Conservation (phyloP, 2,888 invertebrate species). For the Agrotis ipsilon region DNA sequence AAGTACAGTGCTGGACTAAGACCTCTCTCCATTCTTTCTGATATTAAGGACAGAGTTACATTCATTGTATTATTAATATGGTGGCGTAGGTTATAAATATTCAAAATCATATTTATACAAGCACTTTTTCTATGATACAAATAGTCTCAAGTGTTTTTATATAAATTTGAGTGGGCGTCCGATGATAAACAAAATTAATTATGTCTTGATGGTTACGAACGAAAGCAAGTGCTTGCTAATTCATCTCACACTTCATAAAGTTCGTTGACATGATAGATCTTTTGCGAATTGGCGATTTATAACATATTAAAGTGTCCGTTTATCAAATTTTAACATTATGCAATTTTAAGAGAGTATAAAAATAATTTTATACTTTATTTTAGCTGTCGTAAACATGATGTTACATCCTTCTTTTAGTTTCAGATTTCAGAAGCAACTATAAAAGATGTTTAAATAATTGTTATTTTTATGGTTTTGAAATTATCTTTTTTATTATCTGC, state of each 20-base stretch:
- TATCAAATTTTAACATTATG: not conserved
- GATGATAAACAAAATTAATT: slow-evolving; percentile 52
- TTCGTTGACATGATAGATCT: slow-evolving; percentile 21
- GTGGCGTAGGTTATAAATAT: slow-evolving; percentile 14
- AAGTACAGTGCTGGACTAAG: no score
- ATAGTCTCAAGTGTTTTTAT: slow-evolving; percentile 32
- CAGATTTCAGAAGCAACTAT: not conserved
- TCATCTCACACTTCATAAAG: slow-evolving; percentile 24
- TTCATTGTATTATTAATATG: not conserved
- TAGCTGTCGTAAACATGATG: not conserved
- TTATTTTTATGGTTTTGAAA: not conserved
- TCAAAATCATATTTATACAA: slow-evolving; percentile 14
- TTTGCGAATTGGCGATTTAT: slow-evolving; percentile 9
- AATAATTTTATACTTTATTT: slow-evolving; percentile 1
- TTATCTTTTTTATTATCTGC: not conserved
- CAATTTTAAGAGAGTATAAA: not conserved
- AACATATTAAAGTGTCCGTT: not conserved
- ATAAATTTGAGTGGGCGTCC: slow-evolving; percentile 40
- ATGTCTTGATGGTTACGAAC: slow-evolving; percentile 20
- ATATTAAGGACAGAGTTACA: not conserved
- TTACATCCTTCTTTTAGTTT: not conserved
- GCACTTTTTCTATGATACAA: slow-evolving; percentile 4
- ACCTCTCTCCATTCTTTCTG: no score
- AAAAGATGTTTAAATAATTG: not conserved
- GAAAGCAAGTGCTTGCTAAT: slow-evolving; percentile 1